Evolutionary conservation across 1,140 invertebrate genomes (phyloP), one percentile per base, ranked within the genome.

Genomic region (Dryas iulia): DNA sequence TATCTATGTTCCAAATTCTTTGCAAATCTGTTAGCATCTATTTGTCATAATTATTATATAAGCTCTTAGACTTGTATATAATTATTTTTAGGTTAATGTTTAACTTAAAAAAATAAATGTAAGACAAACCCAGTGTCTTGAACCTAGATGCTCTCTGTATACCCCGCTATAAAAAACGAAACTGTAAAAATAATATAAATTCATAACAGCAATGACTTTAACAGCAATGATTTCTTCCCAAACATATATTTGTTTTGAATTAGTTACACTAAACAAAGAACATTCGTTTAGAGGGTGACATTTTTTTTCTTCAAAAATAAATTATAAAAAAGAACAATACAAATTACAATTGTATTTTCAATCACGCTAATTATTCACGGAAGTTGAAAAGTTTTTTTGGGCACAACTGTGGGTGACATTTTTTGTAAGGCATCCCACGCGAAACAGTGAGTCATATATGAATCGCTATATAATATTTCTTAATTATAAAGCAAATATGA

Each of bases 401-500:
- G 3, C 73, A 66, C 24, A 57, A 82, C 78, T 73, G 81, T 86
- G 87, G 86, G 86, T 87, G 85, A 80, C 76, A 74, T 82, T 90
- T 90, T 90, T 90, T 87, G n/a, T 57, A 33, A n/a, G 12, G 14
- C 28, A 62, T 90, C 86, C 80, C 85, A 87, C 83, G 82, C 59
- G 73, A 39, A 53, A 77, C 56, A 66, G 71, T 59, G 24, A n/a
- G 0, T 47, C 8, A 8, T 18, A 39, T 39, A 39, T 39, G 33
- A 6, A 39, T 14, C 33, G 33, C 33, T n/a, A 14, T 39, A 39
- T 39, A 14, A 39, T 18, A 14, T 7, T 39, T 39, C n/a, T 39
- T 39, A 47, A 47, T 47, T 47, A n/a, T 18, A 47, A 47, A 47
- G n/a, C 18, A 47, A 47, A 47, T 47, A 21, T 47, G 14, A 39